Evolutionary conservation across 2,113 vertebrate genomes (phyloP), one percentile per base, ranked within the genome.

Genomic region (Scartelaos histophorus): DNA sequence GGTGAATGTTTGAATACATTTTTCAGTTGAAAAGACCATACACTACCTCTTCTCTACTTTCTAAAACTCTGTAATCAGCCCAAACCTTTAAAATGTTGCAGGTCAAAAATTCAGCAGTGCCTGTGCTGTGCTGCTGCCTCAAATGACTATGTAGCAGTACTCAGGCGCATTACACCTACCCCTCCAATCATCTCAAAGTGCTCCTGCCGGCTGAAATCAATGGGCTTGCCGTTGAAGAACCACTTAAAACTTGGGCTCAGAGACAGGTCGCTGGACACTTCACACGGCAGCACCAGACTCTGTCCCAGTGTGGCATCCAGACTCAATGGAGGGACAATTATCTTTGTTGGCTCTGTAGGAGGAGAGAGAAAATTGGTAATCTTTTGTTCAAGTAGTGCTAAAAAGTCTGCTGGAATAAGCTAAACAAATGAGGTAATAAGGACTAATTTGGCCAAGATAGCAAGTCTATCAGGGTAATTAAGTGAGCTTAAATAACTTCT

Each of bases 171-270:
- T 34, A 64, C 77, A 94, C 95, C 84, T 92, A 98, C 95, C 64
- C 94, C 94, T 85, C 96, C 96, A 34, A 95, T 94, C 90, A 94
- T 94, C 82, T 96, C 95, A 78, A 96, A 96, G 89, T 97, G 94
- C 61, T 94, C 88, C 76, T 93, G 93, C 85, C 91, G 90, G 74
- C 72, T 90, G 74, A 97, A 86, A 82, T 97, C 93, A 6, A 98
- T 92, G n/a, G 87, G 62, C 57, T 93, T 91, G 35, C 94, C 95
- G 0, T 94, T 95, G 89, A 97, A 95, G 11, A 94, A 95, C 96
- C 96, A 97, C 0, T 92, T 92, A 84, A 97, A 97, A 0, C 22
- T 1, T 43, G 94, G 92, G 2, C 82, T 88, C 65, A 96, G 17
- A 0, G 94, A 94, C 1, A 93, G 93, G 81, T 98, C 96, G 0